A percentile compares a stretch with the other conserved stretches of the same genome.
Evolutionary conservation across 2,888 invertebrate species (phyloP).

Genomic region (Lagria hirta): DNA sequence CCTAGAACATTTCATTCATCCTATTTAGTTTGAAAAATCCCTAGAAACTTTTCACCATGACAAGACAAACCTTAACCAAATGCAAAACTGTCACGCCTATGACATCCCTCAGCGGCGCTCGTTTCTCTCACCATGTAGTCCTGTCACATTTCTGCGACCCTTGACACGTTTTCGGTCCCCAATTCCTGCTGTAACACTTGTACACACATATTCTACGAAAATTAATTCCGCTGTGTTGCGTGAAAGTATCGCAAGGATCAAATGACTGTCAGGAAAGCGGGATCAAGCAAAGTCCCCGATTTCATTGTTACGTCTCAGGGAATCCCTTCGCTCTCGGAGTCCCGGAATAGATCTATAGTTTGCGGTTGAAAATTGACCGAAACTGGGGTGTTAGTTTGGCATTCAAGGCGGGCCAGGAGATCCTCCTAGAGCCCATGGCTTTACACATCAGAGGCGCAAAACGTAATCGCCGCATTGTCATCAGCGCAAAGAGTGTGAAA

Average conservation of each 20-base stretch:
- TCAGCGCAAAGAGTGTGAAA: too few relatives aligned
- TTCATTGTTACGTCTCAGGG: constrained; percentile 37
- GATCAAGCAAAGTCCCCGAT: constrained; percentile 33
- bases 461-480: constrained; percentile 49
- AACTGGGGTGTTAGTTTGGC: constrained; percentile 36
- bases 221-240: constrained; percentile 28
- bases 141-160: constrained; percentile 7
- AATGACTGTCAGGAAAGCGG: constrained; percentile 33
- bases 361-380: constrained; percentile 38
- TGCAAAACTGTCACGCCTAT: too few relatives aligned
- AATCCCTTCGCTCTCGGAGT: constrained; percentile 33
- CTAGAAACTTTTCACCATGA: too few relatives aligned
- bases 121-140: constrained; percentile 4
- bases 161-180: constrained; percentile 13
- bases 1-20: too few relatives aligned
- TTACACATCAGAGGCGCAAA: constrained; percentile 46
- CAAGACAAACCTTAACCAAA: too few relatives aligned
- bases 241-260: constrained; percentile 36
- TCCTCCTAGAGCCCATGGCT: constrained; percentile 44
- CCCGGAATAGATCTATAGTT: constrained; percentile 34
- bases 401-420: constrained; percentile 41
- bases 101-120: too few relatives aligned
- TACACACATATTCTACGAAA: constrained; percentile 22
- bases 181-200: constrained; percentile 8
- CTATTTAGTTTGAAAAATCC: too few relatives aligned